phyloP scores from a whole-genome alignment of 2,113 vertebrate genomes.

The Arothron firmamentum region DNA sequence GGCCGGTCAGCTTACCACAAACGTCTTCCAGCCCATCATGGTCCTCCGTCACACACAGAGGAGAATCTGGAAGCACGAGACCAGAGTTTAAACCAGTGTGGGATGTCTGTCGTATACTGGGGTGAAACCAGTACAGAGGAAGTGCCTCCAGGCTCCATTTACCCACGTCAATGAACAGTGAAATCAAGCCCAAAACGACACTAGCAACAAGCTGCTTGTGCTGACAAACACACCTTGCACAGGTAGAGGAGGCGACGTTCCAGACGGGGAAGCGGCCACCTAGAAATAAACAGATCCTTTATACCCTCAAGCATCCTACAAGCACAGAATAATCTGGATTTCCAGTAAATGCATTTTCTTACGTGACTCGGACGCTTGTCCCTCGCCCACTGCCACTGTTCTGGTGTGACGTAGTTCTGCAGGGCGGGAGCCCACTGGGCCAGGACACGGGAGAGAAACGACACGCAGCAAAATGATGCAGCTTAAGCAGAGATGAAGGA shows the following conservation, averaged over 20 bases:
- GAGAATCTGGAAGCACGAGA: constrained; percentile 19
- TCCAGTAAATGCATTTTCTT: constrained; percentile 1
- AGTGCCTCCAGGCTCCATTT: too few species aligned
- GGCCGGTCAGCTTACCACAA: constrained; percentile 4
- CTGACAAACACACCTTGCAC: constrained; percentile 29
- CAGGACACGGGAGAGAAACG: constrained; percentile 28
- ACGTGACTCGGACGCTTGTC: constrained; percentile 44
- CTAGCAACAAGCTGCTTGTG: not conserved
- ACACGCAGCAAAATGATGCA: not conserved
- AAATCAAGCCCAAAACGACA: not conserved
- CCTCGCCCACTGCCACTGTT: constrained; percentile 57
- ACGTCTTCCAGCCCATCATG: not conserved
- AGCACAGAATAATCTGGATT: not conserved
- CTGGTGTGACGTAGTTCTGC: constrained; percentile 64
- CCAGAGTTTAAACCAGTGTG: not conserved
- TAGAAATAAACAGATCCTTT: constrained; percentile 6
- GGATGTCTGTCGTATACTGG: not conserved
- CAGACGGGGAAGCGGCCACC: constrained; percentile 18
- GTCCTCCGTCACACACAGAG: constrained; percentile 17
- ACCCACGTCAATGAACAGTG: not conserved
- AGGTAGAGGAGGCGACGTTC: constrained; percentile 4
- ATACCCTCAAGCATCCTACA: not conserved
- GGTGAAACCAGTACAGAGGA: too few species aligned
- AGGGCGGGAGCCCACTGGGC: constrained; percentile 33
- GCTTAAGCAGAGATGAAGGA: not conserved